These are phyloP conservation scores for Ochropacha duplaris DNA, from an alignment of 2,888 invertebrate species.

Conservation along the genomic window DNA sequence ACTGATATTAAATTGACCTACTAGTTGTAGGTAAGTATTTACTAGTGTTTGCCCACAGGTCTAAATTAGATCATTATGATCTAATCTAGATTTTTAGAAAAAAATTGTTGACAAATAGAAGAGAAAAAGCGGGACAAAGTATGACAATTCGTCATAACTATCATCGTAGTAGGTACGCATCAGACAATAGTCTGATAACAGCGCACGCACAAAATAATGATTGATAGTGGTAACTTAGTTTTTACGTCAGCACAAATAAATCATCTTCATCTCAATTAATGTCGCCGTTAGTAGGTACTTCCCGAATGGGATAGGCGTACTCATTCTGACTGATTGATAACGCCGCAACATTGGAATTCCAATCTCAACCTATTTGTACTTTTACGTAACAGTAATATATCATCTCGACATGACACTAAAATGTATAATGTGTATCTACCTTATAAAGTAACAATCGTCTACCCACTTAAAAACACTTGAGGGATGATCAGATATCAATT, in stretches of 20 bases:
- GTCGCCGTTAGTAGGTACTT: conserved; percentile 34
- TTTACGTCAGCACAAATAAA: conserved; percentile 47
- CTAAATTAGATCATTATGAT: too few relatives aligned
- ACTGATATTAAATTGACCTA: too few relatives aligned
- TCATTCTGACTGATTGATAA: conserved; percentile 47
- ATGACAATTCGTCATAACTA: too few relatives aligned
- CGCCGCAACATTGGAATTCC: conserved; percentile 14
- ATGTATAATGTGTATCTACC: not conserved
- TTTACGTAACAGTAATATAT: not conserved
- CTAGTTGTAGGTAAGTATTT: too few relatives aligned
- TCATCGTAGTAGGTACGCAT: not conserved
- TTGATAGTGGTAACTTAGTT: conserved; percentile 40
- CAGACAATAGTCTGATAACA: conserved; percentile 14
- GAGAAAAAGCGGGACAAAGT: too few relatives aligned
- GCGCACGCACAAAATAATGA: conserved; percentile 31
- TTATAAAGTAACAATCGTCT: not conserved
- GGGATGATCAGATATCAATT: conserved; percentile 8
- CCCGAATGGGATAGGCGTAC: conserved; percentile 38
- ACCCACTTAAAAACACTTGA: conserved; percentile 8
- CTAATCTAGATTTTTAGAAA: too few relatives aligned
- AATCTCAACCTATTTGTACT: conserved; percentile 9
- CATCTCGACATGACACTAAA: not conserved
- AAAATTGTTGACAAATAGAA: too few relatives aligned
- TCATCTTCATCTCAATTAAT: conserved; percentile 53
- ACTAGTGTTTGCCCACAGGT: too few relatives aligned